Conservation (phyloP, 2,888 invertebrate genomes). For the Chelonus formosanus region DNA sequence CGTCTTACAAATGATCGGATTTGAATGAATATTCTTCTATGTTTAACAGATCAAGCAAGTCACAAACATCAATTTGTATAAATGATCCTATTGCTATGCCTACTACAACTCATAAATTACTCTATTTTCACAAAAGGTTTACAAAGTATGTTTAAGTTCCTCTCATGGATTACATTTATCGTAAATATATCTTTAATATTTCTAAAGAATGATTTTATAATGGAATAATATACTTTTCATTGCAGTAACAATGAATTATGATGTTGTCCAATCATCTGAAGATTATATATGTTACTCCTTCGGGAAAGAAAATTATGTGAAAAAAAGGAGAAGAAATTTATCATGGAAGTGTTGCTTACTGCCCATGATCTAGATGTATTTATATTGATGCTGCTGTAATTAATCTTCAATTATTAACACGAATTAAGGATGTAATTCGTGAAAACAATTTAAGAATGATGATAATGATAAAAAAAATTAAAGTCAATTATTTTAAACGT, state of each 20-base stretch:
- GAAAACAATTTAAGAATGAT: conserved; percentile 78
- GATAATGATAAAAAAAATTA: no score
- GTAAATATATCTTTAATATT: no score
- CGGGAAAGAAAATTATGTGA: conserved; percentile 61
- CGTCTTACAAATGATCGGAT: conserved; percentile 43
- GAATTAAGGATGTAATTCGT: conserved; percentile 78
- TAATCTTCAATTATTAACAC: conserved; percentile 68
- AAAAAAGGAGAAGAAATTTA: conserved; percentile 60
- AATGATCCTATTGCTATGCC: conserved; percentile 45
- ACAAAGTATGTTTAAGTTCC: conserved; percentile 45
- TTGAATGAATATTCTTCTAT: conserved; percentile 53
- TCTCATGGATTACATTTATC: no score
- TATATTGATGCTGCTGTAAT: conserved; percentile 75
- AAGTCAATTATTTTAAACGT: no score
- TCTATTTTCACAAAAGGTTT: conserved; percentile 53
- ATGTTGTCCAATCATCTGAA: conserved; percentile 70
- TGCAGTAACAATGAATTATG: no score
- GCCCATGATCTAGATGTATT: conserved; percentile 65
- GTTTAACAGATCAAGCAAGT: conserved; percentile 53
- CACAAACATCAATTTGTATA: conserved; percentile 45
- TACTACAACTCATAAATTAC: conserved; percentile 55
- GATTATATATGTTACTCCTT: conserved; percentile 71
- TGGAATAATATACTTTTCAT: no score
- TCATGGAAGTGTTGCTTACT: conserved; percentile 55
- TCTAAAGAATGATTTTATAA: no score